Evolutionary conservation across 1,140 invertebrate genomes (phyloP), one percentile per base, ranked within the genome.

Genomic region (Pararge aegeria): DNA sequence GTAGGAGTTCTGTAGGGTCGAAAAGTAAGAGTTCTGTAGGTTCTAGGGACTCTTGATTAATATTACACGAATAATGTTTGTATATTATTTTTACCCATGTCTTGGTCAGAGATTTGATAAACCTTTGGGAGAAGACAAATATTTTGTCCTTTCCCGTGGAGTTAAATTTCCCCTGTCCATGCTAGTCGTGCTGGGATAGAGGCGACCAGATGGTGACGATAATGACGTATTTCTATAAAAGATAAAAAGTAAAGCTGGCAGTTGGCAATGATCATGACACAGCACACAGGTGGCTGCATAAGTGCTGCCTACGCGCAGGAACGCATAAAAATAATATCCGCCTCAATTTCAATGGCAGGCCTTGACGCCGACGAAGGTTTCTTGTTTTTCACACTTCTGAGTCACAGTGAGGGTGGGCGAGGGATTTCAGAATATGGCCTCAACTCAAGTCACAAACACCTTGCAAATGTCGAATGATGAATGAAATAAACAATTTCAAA

Each of bases 321-420:
- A 40, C 34, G 7, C 30, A 13, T 18, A 55, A 56, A 66, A 48
- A 15, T n/a, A 20, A 29, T 15, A 19, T 61, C 55, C 40, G 62
- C 56, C 27, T 62, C 49, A 56, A 10, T 20, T 65, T 65, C 59
- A 63, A 64, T 68, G 52, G 42, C 57, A 53, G 57, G 42, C 72
- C 66, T 75, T 72, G 72, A 44, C 61, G 54, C 18, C n/a, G 44
- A 42, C 55, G 64, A 72, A 72, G 72, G 72, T 67, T 53, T 53
- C 38, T 52, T 55, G 64, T 65, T 66, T 61, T 52, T 49, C 44
- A 34, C 29, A 49, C 54, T 40, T 44, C 59, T 68, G 72, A 71
- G 60, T 71, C 64, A 71, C 24, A 24, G 24, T 7, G 55, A 54
- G 62, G 46, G 58, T 62, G 71, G 68, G 66, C 58, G 61, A 40